Conservation (phyloP, 1,140 invertebrate species). For the Drosophila trapezifrons region DNA sequence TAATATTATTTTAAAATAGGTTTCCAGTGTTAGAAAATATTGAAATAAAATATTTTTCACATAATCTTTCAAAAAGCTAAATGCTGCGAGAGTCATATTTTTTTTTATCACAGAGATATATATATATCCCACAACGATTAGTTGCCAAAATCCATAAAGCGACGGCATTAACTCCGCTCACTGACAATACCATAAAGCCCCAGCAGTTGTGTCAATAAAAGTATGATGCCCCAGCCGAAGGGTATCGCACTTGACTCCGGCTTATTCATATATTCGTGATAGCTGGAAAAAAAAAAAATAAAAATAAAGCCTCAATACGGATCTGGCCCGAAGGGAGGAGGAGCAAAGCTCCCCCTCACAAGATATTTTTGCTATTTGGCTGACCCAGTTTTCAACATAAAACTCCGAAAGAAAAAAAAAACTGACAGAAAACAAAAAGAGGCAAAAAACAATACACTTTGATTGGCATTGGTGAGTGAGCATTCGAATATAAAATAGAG, state of each 20-base stretch:
- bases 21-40: no score
- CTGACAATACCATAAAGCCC: slow-evolving; percentile 21
- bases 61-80: no score
- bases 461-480: slow-evolving; percentile 42
- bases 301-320: slow-evolving; percentile 16
- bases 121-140: slow-evolving; percentile 13
- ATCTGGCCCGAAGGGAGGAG: slow-evolving; percentile 32
- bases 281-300: no score
- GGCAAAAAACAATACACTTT: slow-evolving; percentile 23
- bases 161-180: slow-evolving; percentile 10
- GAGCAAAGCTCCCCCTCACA: slow-evolving; percentile 14
- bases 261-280: slow-evolving; percentile 16
- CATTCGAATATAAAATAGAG: slow-evolving; percentile 25
- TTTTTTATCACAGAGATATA: no score
- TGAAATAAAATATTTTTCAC: no score
- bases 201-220: slow-evolving; percentile 65
- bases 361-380: slow-evolving; percentile 38
- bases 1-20: no score
- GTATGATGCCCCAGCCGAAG: slow-evolving; percentile 49
- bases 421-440: background rate
- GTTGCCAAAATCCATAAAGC: slow-evolving; percentile 21
- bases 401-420: slow-evolving; percentile 16
- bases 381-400: slow-evolving; percentile 32
- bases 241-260: slow-evolving; percentile 58
- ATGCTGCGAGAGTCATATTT: no score